These are phyloP conservation scores for Pseudochromis fuscus DNA, from an alignment of 2,797 vertebrate species.

Conservation along the genomic window DNA sequence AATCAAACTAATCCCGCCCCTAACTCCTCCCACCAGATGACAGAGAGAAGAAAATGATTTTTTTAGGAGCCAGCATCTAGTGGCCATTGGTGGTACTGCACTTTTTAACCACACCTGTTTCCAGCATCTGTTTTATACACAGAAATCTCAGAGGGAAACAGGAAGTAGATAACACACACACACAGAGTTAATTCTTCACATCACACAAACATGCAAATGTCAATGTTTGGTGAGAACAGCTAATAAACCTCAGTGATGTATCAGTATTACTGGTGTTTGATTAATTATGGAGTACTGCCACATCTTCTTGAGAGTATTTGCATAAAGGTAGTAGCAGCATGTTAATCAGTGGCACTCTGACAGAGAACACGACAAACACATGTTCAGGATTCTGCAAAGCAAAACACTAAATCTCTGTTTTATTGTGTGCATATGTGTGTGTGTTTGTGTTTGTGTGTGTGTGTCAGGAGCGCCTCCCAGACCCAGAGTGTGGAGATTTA, in stretches of 20 bases:
- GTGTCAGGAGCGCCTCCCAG: constrained; percentile 34
- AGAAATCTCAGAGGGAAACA: too few relatives aligned
- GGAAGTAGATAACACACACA: too few relatives aligned
- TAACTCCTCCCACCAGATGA: too few relatives aligned
- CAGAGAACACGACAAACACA: constrained; percentile 1
- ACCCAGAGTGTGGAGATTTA: constrained; percentile 58
- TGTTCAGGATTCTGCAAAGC: neutral
- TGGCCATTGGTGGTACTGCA: too few relatives aligned
- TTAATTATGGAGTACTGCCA: neutral
- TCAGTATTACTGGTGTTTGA: neutral
- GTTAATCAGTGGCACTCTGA: constrained; percentile 6
- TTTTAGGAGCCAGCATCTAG: too few relatives aligned
- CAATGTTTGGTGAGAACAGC: neutral
- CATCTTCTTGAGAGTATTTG: neutral
- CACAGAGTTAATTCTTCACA: too few relatives aligned
- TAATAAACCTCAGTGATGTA: neutral
- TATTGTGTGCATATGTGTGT: constrained; percentile 12
- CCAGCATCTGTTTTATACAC: too few relatives aligned
- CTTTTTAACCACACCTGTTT: too few relatives aligned
- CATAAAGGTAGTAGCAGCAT: neutral
- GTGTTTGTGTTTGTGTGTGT: neutral
- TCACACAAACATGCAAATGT: neutral
- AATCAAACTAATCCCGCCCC: too few relatives aligned
- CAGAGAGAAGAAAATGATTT: too few relatives aligned
- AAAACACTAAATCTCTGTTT: constrained; percentile 11